A percentile compares a stretch with the other conserved stretches of the same genome.
phyloP scores from a whole-genome alignment of 2,113 vertebrate genomes.

The Proterorhinus semilunaris region DNA sequence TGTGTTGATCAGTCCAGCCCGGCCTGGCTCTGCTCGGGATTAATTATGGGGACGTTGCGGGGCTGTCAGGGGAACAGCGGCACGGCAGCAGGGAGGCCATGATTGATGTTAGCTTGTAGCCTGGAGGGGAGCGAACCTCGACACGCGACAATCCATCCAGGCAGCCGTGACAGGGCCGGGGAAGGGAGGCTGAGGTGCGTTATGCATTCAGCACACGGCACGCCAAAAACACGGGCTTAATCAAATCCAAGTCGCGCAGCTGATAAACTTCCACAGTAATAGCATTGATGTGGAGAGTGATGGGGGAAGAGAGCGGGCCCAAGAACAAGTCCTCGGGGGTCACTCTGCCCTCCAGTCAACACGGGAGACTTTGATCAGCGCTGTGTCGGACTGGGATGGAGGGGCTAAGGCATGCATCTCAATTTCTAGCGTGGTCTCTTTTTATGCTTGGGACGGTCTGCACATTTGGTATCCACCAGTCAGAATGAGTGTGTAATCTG shows the following conservation, averaged over 20 bases:
- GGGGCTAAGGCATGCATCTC: background rate
- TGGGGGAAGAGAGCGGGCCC: background rate
- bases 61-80: conserved; percentile 28
- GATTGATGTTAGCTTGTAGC: conserved; percentile 59
- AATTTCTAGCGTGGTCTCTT: background rate
- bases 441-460: background rate
- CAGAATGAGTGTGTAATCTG: no score
- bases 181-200: conserved; percentile 29
- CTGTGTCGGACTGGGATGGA: background rate
- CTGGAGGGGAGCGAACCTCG: conserved; percentile 43
- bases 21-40: conserved; percentile 16
- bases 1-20: conserved; percentile 20
- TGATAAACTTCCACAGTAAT: conserved; percentile 3
- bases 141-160: conserved; percentile 48
- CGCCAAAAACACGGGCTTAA: conserved; percentile 27
- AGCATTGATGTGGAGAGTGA: background rate
- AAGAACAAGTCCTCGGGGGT: background rate
- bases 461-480: no score
- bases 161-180: conserved; percentile 32
- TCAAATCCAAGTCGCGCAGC: conserved; percentile 40
- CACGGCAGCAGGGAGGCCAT: conserved; percentile 21
- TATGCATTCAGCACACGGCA: conserved; percentile 22
- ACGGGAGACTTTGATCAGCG: conserved; percentile 4
- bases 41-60: conserved; percentile 50
- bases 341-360: background rate